Conservation (phyloP, 2,797 vertebrate species). For the Scleropages formosus region DNA sequence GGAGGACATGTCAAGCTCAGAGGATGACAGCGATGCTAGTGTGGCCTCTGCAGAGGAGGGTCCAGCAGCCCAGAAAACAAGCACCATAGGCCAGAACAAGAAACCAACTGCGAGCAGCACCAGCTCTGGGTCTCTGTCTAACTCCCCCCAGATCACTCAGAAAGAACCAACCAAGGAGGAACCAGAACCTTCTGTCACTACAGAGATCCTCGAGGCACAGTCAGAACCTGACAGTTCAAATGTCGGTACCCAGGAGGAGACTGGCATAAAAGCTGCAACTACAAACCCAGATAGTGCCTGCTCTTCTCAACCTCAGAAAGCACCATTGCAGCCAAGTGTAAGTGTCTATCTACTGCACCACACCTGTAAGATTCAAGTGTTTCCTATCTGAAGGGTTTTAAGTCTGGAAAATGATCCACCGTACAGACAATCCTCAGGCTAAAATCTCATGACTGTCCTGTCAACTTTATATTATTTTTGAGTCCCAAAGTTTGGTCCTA, state of each 20-base stretch:
- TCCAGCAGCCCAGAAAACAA: neutral
- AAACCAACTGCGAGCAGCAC: constrained; percentile 34
- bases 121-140: constrained; percentile 28
- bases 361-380: neutral
- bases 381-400: neutral
- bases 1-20: constrained; percentile 63
- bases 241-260: neutral
- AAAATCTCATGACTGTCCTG: too few relatives aligned
- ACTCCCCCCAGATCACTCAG: constrained; percentile 25
- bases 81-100: constrained; percentile 1
- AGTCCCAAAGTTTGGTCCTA: too few relatives aligned
- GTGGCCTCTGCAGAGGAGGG: constrained; percentile 41
- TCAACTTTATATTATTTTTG: too few relatives aligned
- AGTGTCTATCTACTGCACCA: neutral
- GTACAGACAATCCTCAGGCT: too few relatives aligned
- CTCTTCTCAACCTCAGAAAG: constrained; percentile 20
- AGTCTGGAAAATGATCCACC: neutral
- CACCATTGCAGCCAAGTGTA: constrained; percentile 36
- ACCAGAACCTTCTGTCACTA: constrained; percentile 28
- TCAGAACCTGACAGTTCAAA: neutral
- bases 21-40: constrained; percentile 57
- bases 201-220: neutral
- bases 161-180: constrained; percentile 7
- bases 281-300: neutral
- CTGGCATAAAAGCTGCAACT: neutral